Base-by-base conservation (phyloP, 1,140 invertebrate species). In the Theocolax elegans region DNA sequence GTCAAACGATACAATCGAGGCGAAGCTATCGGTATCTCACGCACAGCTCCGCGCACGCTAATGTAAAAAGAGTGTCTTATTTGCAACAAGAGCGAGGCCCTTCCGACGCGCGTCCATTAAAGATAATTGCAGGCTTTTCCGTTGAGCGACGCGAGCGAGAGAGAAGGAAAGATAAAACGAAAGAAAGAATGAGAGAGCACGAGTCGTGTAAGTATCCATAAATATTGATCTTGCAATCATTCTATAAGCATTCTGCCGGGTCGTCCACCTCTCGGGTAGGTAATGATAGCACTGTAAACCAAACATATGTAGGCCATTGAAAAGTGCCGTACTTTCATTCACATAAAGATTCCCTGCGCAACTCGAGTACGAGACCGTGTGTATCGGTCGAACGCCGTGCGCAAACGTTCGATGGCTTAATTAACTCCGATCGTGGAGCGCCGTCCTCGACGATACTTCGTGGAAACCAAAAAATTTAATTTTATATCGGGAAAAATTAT, bases 161-260 rank as follows among this genome's bases (percentile, higher is more conserved):
- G n/a, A n/a, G n/a, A n/a, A n/a, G n/a, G n/a, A n/a, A n/a, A n/a
- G n/a, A n/a, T n/a, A n/a, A n/a, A n/a, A n/a, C n/a, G n/a, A n/a
- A n/a, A n/a, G n/a, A n/a, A n/a, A n/a, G n/a, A n/a, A n/a, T n/a
- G n/a, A n/a, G 21, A 53, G 29, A 17, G 48, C 63, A 27, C 44
- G n/a, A n/a, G n/a, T n/a, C n/a, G 19, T 29, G 40, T 44, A 44
- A 65, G 35, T 27, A 42, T 42, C 49, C 48, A 25, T 42, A 65
- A 65, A 65, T 65, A 65, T 65, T 29, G 49, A 65, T 65, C 62
- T 27, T 42, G 35, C 35, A 65, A 65, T 65, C 48, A 65, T 29
- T 53, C 35, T 58, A 58, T 58, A 58, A 58, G 62, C 35, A 17
- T 8, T 21, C 48, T 3, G n/a, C 31, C 10, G 62, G 12, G 35